Evolutionary conservation across 1,140 invertebrate genomes (phyloP), one percentile per base, ranked within the genome.

Genomic region (Paramacrobiotus metropolitanus): DNA sequence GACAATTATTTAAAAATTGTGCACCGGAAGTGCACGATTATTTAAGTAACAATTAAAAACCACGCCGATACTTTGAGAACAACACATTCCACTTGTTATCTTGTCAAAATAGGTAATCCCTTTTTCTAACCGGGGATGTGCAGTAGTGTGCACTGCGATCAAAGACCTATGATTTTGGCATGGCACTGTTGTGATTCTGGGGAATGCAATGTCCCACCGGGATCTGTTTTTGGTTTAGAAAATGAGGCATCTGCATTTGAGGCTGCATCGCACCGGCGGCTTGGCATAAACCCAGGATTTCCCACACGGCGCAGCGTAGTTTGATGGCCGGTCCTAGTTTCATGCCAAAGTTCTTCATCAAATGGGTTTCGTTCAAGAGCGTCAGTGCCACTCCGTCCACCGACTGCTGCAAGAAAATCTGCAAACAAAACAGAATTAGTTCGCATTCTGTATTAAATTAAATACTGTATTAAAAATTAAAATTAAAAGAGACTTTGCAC

Each of bases 311-410:
- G 24, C 48, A 55, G 48, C 48, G 48, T 24, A 55, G 24, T 24
- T 55, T 55, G 48, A 55, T 55, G 48, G 48, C 48, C 48, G 48
- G 48, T 4, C 48, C 48, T 15, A 55, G 24, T 28, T 55, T 55
- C 48, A 55, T 55, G 4, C 24, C 9, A 28, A 55, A 55, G 48
- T 55, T 55, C 24, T 55, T 55, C 48, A 55, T 55, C 9, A 55
- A 24, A 28, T 55, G 48, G 24, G 48, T 55, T 55, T 55, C 48
- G 24, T 55, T 55, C 9, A 55, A 24, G 24, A 55, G 48, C 15
- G 48, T 55, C 48, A 55, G 24, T 15, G 48, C 48, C 24, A 55
- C 48, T 18, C 48, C 48, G 48, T 55, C 48, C 48, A 55, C 48
- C 24, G 48, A 55, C 24, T 55, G 48, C 48, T 55, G 48, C 48